Base-by-base conservation (phyloP, 2,113 vertebrate genomes). In the Muscicapa adusta region DNA sequence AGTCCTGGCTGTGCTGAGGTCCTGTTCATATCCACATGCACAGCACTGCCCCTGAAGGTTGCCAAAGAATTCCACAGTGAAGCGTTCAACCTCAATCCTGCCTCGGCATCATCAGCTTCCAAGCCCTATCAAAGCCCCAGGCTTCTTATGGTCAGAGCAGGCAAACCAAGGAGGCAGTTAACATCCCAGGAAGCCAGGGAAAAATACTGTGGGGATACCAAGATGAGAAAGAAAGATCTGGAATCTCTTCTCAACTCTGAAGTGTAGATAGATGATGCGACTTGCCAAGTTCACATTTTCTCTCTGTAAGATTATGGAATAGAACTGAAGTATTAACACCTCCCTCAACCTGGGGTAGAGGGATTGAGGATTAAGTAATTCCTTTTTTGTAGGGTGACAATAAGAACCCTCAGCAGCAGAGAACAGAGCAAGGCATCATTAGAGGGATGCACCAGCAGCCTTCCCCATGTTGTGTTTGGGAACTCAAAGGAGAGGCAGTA, bases 391-490 rank as follows among this genome's bases (percentile, higher is more conserved):
- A 53, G 12, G 45, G 4, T 36, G 50, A 45, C n/a, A 54, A 8
- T 29, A 57, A 54, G 38, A 66, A 29, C 19, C 14, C 57, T 8
- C 45, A 72, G 50, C 54, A 73, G 36, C 47, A 75, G 48, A n/a
- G 53, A 84, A 22, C 4, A 53, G n/a, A 72, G 34, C 29, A 61
- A 53, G 66, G 31, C 22, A 15, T 23, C 25, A 40, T 26, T 9
- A 89, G 20, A 47, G 18, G 29, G 42, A 26, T 17, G 50, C 51
- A 77, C 3, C 12, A 31, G 65, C 57, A 85, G 58, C 61, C 23
- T 61, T 53, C n/a, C 3, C 33, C 7, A 2, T 1, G 2, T 22
- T 0, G 0, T 14, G 23, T 14, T 87, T 0, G 0, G 38, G 17
- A 91, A 31, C 56, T 61, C 57, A 68, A 78, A 43, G 61, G 40